Conservation (phyloP, 2,797 vertebrate genomes). For the Hypotaenidia philippensis region DNA sequence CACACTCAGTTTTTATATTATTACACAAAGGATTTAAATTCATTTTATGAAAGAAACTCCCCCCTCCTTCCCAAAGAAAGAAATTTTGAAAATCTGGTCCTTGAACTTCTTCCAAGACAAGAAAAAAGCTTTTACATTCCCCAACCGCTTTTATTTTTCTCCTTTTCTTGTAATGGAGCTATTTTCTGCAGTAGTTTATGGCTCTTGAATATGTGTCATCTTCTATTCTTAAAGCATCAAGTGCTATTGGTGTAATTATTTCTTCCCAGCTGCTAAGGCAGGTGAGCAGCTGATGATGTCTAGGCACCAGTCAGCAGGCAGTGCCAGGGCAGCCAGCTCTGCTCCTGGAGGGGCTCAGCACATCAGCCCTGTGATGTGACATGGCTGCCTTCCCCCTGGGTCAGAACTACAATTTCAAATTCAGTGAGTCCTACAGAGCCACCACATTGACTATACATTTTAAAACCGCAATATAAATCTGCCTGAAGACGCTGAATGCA, state of each 20-base stretch:
- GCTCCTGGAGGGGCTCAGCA: background rate
- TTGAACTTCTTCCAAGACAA: background rate
- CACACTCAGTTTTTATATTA: background rate
- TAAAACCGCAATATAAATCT: background rate
- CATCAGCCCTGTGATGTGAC: rapidly evolving
- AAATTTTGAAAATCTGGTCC: background rate
- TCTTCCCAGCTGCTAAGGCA: background rate
- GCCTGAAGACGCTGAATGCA: background rate
- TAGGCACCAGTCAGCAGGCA: background rate
- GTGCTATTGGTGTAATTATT: background rate
- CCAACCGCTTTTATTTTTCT: background rate
- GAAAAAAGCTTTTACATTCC: background rate
- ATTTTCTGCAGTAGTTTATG: background rate
- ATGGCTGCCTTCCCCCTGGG: background rate
- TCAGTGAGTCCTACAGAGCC: background rate
- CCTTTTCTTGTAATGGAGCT: background rate
- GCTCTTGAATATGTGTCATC: background rate
- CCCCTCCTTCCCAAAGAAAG: background rate
- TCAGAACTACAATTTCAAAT: background rate
- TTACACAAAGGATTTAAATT: background rate
- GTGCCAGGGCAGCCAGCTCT: background rate
- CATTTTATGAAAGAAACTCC: background rate
- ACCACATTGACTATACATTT: background rate
- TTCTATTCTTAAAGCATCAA: background rate
- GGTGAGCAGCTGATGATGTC: background rate